Conservation (phyloP, 2,888 invertebrate genomes). For the Sminthurides aquaticus region DNA sequence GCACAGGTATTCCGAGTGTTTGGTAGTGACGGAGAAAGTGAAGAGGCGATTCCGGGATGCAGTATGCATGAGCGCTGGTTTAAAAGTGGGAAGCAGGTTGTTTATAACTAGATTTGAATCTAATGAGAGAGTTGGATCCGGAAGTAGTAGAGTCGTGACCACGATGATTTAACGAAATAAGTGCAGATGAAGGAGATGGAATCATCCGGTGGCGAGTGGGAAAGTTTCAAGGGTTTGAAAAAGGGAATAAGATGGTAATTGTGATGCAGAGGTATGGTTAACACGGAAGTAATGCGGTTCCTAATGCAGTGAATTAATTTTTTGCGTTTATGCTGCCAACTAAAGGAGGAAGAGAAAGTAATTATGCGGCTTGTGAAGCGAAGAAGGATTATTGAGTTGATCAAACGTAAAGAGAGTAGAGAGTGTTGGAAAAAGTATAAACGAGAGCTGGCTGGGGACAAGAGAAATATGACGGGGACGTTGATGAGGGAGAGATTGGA, state of each 20-base stretch:
- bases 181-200: background rate
- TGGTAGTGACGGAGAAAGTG: too few relatives aligned
- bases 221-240: background rate
- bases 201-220: background rate
- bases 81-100: too few relatives aligned
- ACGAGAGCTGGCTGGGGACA: too few relatives aligned
- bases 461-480: background rate
- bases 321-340: background rate
- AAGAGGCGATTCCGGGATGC: too few relatives aligned
- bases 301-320: background rate
- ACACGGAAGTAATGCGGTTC: too few relatives aligned
- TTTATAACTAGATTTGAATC: too few relatives aligned
- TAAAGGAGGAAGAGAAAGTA: too few relatives aligned
- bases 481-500: background rate
- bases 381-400: background rate
- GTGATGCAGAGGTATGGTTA: background rate
- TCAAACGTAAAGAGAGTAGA: background rate
- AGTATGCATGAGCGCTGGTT: too few relatives aligned
- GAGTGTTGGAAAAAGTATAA: background rate
- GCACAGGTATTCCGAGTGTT: too few relatives aligned
- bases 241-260: background rate
- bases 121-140: too few relatives aligned
- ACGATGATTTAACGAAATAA: background rate
- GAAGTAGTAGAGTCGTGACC: background rate
- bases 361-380: background rate